Percentiles rank a stretch among this genome's conserved stretches.
Conservation (phyloP, 2,797 vertebrate genomes). For the Neopelma chrysocephalum region DNA sequence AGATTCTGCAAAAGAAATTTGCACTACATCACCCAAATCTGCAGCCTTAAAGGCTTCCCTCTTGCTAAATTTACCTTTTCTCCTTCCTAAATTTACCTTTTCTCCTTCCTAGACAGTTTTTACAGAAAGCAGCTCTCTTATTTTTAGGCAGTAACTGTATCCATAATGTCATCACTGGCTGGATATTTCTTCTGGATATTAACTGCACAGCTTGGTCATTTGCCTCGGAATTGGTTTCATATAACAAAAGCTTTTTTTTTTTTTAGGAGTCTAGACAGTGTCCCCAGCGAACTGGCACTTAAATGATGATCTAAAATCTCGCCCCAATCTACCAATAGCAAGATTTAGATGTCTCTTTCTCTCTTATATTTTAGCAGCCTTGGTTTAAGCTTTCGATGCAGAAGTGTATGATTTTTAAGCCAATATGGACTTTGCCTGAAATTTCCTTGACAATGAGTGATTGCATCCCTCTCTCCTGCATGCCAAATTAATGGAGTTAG, state of each 20-base stretch:
- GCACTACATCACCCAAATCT: not conserved
- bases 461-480: not conserved
- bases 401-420: not conserved
- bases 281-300: conserved; percentile 12
- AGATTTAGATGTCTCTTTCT: not conserved
- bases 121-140: not conserved
- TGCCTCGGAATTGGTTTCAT: conserved; percentile 40
- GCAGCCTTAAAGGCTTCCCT: not conserved
- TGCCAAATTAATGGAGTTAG: not conserved
- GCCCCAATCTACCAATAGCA: not conserved
- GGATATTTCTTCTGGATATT: not conserved
- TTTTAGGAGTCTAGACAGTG: conserved; percentile 37
- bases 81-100: conserved; percentile 23
- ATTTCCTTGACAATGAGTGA: not conserved
- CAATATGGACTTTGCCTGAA: not conserved
- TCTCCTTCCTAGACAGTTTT: not conserved
- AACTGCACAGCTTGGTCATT: conserved; percentile 13
- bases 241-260: conserved; percentile 17
- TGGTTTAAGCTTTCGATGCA: not conserved
- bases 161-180: not conserved
- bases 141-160: not conserved
- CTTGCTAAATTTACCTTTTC: not conserved
- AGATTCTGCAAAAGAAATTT: not conserved
- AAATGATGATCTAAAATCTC: not conserved
- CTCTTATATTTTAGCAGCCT: not conserved